These are phyloP conservation scores for Aplocera efformata DNA, from an alignment of 2,888 invertebrate species.

Conservation along the genomic window DNA sequence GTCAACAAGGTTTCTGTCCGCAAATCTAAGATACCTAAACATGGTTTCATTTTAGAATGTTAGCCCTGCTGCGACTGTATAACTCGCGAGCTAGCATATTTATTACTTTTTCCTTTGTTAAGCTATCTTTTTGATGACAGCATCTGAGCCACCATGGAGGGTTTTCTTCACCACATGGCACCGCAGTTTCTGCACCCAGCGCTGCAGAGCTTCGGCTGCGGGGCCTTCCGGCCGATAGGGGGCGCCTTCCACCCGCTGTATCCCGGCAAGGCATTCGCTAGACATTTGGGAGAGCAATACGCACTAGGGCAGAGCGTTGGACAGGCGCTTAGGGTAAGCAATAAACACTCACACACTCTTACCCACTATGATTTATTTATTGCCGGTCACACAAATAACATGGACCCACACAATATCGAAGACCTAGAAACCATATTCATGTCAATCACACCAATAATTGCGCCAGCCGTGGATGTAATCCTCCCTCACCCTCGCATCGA, in stretches of 20 bases:
- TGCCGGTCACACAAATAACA: too few species aligned
- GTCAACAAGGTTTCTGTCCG: too few species aligned
- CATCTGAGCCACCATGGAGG: constrained; percentile 57
- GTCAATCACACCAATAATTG: too few species aligned
- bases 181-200: constrained; percentile 77
- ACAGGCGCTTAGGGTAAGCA: constrained; percentile 67
- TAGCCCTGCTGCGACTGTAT: background rate
- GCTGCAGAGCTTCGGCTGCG: constrained; percentile 75
- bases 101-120: background rate
- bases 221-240: constrained; percentile 74
- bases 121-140: background rate
- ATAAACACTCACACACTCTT: too few species aligned
- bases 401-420: too few species aligned
- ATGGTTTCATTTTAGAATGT: too few species aligned
- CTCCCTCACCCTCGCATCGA: too few species aligned
- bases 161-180: constrained; percentile 77
- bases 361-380: too few species aligned
- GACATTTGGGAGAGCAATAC: constrained; percentile 74
- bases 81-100: constrained; percentile 2
- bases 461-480: too few species aligned
- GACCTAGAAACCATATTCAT: too few species aligned
- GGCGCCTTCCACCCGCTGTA: constrained; percentile 76
- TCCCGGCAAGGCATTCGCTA: constrained; percentile 73
- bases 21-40: too few species aligned
- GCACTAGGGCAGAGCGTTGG: constrained; percentile 74